Evolutionary conservation across 2,113 vertebrate genomes (phyloP).

Genomic region (Apteryx mantelli): DNA sequence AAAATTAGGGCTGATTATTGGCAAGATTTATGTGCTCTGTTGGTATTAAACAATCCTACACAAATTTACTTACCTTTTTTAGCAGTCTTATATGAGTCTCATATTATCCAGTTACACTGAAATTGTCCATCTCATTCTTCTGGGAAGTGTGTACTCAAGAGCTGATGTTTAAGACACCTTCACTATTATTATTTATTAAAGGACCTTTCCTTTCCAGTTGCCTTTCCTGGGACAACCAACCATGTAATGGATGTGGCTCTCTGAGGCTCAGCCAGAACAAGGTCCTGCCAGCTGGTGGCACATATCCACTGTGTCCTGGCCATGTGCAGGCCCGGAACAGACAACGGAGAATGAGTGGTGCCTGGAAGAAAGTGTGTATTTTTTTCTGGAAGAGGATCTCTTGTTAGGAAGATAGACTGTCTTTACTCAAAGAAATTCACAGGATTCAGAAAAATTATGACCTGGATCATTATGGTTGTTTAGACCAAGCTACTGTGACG

Average conservation of each 20-base stretch:
- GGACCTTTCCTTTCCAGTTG: neutral
- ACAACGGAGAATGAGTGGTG: neutral
- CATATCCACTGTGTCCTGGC: neutral
- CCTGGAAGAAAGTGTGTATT: too few species aligned
- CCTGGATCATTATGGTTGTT: neutral
- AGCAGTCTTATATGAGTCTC: neutral
- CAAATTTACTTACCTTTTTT: neutral
- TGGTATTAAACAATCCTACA: neutral
- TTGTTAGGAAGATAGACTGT: too few species aligned
- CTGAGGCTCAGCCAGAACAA: neutral
- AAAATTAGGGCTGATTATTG: neutral
- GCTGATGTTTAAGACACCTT: neutral
- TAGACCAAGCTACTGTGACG: neutral
- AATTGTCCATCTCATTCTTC: neutral
- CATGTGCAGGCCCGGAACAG: rapidly evolving
- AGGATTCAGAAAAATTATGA: neutral
- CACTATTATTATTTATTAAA: too few species aligned
- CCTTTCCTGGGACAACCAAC: neutral
- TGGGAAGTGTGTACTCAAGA: rapidly evolving
- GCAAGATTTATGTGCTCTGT: neutral
- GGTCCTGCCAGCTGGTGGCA: neutral
- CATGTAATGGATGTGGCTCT: neutral
- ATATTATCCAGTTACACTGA: neutral
- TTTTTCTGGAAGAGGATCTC: neutral
- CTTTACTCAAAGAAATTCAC: neutral